Conservation (phyloP, 2,888 invertebrate genomes). For the Conistra vaccinii region DNA sequence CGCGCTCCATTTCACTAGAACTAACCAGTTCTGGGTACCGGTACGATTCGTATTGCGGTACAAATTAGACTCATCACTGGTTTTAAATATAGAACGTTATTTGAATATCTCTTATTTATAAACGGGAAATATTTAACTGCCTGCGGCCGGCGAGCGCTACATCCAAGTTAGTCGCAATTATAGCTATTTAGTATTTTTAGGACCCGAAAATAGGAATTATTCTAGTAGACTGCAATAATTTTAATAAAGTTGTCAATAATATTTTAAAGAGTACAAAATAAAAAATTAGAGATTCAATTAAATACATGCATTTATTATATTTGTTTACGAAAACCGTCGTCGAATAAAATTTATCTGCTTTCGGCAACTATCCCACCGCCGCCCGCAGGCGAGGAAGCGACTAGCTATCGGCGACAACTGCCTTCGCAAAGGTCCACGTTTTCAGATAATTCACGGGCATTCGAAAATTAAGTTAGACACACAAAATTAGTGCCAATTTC, state of each 20-base stretch:
- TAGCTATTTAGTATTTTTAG: neutral
- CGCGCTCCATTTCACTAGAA: slow-evolving; percentile 67
- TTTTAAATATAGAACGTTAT: slow-evolving; percentile 35
- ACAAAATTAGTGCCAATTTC: too few species aligned
- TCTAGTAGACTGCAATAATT: too few species aligned
- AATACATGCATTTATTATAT: too few species aligned
- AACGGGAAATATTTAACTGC: neutral
- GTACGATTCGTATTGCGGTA: slow-evolving; percentile 41
- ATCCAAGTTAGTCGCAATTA: neutral
- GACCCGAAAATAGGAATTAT: neutral
- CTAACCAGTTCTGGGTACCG: slow-evolving; percentile 51
- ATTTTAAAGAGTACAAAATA: neutral
- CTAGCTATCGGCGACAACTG: too few species aligned
- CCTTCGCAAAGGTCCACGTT: too few species aligned
- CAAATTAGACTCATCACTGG: slow-evolving; percentile 66
- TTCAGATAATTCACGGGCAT: too few species aligned
- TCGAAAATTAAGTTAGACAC: too few species aligned
- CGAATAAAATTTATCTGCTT: too few species aligned
- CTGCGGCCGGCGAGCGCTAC: neutral
- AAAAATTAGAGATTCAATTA: neutral
- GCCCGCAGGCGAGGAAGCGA: too few species aligned
- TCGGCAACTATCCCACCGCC: too few species aligned
- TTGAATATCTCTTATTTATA: slow-evolving; percentile 14
- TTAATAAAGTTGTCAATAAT: too few species aligned
- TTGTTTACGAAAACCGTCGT: too few species aligned